Evolutionary conservation across 1,140 invertebrate species (phyloP).

Genomic region (Anadara kagoshimensis): DNA sequence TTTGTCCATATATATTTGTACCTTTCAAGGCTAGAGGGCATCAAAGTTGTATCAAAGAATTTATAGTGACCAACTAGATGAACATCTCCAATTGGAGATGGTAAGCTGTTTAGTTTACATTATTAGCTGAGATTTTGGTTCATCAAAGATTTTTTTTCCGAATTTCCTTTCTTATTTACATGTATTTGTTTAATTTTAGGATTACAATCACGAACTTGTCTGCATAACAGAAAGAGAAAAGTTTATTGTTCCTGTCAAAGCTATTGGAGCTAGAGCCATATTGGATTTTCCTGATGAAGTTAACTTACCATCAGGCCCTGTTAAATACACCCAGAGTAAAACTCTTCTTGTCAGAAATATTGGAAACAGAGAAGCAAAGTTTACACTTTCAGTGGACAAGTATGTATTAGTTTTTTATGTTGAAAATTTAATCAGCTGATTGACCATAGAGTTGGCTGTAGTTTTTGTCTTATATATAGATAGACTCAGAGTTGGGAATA

Average conservation of each 20-base stretch:
- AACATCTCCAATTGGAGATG: no score
- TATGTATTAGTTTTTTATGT: conserved; percentile 44
- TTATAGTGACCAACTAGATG: no score
- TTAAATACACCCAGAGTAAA: conserved; percentile 69
- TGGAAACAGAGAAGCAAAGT: conserved; percentile 72
- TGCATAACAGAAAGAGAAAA: conserved; percentile 74
- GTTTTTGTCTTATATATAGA: no score
- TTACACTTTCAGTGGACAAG: conserved; percentile 66
- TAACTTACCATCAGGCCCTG: conserved; percentile 68
- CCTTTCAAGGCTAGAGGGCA: no score
- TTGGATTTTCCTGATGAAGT: conserved; percentile 74
- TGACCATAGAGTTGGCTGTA: no score
- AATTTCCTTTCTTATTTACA: background rate
- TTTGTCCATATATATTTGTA: no score
- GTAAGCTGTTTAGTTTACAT: no score
- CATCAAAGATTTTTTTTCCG: background rate
- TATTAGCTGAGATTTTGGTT: no score
- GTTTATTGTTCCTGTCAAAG: conserved; percentile 72
- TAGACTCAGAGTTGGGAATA: no score
- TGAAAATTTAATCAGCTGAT: no score
- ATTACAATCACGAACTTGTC: conserved; percentile 73
- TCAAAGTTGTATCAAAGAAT: no score
- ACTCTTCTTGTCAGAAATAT: conserved; percentile 74
- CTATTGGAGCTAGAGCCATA: conserved; percentile 72
- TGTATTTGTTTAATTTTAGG: conserved; percentile 50